These are phyloP conservation scores for Periplaneta americana DNA, from an alignment of 1,140 invertebrate species.

Conservation along the genomic window DNA sequence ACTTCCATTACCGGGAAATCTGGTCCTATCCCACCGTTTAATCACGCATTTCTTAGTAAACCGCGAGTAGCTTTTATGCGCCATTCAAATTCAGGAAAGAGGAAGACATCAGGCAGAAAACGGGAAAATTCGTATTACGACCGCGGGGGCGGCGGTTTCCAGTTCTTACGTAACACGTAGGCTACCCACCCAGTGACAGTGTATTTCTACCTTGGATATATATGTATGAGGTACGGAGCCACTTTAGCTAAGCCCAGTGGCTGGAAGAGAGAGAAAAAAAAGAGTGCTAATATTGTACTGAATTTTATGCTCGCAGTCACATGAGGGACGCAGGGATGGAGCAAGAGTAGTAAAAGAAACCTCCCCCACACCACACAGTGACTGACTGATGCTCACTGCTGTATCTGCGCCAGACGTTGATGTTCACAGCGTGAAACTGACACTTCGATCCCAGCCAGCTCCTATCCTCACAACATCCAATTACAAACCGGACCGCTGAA, in stretches of 20 bases:
- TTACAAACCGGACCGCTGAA: not conserved
- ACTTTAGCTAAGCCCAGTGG: not conserved
- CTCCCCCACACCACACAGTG: not conserved
- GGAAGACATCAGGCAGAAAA: too few species aligned
- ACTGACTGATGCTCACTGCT: not conserved
- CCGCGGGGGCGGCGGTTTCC: too few species aligned
- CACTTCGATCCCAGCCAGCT: not conserved
- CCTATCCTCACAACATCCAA: not conserved
- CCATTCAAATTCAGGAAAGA: too few species aligned
- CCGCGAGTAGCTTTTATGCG: too few species aligned
- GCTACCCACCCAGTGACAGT: too few species aligned
- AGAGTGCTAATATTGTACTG: not conserved
- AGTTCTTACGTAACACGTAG: not conserved
- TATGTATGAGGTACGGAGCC: not conserved
- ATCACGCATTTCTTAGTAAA: too few species aligned
- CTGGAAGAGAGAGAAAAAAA: not conserved
- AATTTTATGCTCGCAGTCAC: not conserved
- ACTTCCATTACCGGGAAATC: too few species aligned
- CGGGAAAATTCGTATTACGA: too few species aligned
- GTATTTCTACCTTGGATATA: too few species aligned
- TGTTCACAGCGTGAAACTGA: not conserved
- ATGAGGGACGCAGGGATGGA: too few species aligned
- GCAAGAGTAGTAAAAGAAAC: not conserved
- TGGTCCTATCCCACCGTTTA: too few species aligned
- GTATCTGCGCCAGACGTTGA: not conserved